phyloP scores from a whole-genome alignment of 2,888 invertebrate genomes.

The Eupelmus urozonus region DNA sequence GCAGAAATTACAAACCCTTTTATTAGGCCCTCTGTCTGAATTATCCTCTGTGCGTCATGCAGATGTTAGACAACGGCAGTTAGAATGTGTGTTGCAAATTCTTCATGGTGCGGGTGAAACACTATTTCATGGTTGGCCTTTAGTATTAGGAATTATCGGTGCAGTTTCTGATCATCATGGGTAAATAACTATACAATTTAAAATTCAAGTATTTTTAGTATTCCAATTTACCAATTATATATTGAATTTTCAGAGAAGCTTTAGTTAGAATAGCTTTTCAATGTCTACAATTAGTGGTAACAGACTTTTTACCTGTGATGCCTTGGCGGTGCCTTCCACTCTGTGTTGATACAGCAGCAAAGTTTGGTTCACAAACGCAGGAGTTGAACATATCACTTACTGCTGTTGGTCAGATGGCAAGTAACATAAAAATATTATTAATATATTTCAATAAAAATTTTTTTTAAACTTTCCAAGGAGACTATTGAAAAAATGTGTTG shows the following conservation, averaged over 20 bases:
- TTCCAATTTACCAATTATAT: neutral
- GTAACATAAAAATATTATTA: slow-evolving; percentile 44
- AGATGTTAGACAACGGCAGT: slow-evolving; percentile 95
- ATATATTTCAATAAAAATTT: no score
- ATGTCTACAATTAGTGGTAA: slow-evolving; percentile 95
- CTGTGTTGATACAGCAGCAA: slow-evolving; percentile 94
- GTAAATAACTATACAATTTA: slow-evolving; percentile 77
- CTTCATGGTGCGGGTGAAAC: slow-evolving; percentile 96
- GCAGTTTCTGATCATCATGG: slow-evolving; percentile 95
- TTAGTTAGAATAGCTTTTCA: slow-evolving; percentile 96
- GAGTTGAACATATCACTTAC: slow-evolving; percentile 98
- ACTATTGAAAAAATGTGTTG: neutral
- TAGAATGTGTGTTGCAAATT: slow-evolving; percentile 95
- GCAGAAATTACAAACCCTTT: slow-evolving; percentile 88
- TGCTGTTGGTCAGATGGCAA: slow-evolving; percentile 96
- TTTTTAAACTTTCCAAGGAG: no score
- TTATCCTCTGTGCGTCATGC: slow-evolving; percentile 93
- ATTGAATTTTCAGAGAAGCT: slow-evolving; percentile 83
- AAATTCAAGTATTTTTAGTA: slow-evolving; percentile 7
- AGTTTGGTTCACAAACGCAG: slow-evolving; percentile 96
- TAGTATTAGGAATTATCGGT: slow-evolving; percentile 95
- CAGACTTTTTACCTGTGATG: slow-evolving; percentile 94
- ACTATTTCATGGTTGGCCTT: slow-evolving; percentile 95
- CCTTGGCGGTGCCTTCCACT: slow-evolving; percentile 91
- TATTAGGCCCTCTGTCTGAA: slow-evolving; percentile 94